Conservation (phyloP, 2,888 invertebrate species). For the Dione vanillae region DNA sequence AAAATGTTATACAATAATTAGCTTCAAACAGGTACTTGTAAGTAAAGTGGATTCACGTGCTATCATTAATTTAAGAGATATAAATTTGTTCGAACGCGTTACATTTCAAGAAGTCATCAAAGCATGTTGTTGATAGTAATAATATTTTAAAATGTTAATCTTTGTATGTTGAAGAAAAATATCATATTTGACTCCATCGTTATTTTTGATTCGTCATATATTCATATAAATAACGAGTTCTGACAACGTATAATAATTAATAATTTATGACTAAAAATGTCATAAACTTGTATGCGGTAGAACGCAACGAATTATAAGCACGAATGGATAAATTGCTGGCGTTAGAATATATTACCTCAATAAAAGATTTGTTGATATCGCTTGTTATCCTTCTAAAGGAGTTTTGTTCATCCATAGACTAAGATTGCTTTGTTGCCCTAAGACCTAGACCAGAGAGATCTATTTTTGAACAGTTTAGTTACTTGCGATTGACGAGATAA, state of each 20-base stretch:
- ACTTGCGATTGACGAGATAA: conserved; percentile 68
- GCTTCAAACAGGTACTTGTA: conserved; percentile 58
- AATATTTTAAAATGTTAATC: conserved; percentile 17
- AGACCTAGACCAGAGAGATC: conserved; percentile 67
- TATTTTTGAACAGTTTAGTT: conserved; percentile 77
- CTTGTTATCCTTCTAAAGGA: conserved; percentile 83
- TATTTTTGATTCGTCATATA: not conserved
- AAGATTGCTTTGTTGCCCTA: conserved; percentile 71
- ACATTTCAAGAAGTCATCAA: conserved; percentile 16
- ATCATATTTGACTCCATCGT: not conserved
- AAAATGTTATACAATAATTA: conserved; percentile 57
- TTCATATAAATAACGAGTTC: conserved; percentile 50
- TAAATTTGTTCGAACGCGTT: conserved; percentile 37
- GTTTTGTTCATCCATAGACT: conserved; percentile 70
- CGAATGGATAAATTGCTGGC: conserved; percentile 70
- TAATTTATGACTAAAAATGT: conserved; percentile 50
- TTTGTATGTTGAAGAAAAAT: conserved; percentile 1
- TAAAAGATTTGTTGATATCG: conserved; percentile 74
- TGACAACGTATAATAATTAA: conserved; percentile 53
- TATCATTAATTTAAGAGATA: conserved; percentile 47
- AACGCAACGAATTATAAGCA: conserved; percentile 69
- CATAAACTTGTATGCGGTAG: conserved; percentile 56
- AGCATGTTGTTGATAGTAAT: not conserved
- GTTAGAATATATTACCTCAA: conserved; percentile 66
- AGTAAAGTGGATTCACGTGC: conserved; percentile 61